These are phyloP conservation scores for Crenuchus spilurus DNA, from an alignment of 2,797 vertebrate genomes.

Conservation along the genomic window DNA sequence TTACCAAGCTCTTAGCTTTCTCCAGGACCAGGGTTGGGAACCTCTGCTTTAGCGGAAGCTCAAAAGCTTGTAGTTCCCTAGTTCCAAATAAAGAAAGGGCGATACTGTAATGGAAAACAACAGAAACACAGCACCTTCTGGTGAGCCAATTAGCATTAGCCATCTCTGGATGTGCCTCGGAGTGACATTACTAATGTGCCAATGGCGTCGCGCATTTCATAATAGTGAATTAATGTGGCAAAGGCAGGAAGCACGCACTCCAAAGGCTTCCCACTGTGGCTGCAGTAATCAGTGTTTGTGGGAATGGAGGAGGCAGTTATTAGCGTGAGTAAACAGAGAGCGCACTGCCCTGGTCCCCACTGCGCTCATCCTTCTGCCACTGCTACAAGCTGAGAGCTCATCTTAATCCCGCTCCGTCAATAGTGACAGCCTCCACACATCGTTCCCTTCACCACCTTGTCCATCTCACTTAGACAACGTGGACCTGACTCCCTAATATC, in stretches of 20 bases:
- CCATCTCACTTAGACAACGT: constrained; percentile 18
- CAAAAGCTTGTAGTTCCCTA: not conserved
- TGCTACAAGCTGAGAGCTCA: constrained; percentile 43
- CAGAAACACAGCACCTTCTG: constrained; percentile 61
- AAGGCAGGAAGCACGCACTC: constrained; percentile 46
- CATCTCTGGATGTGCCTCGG: constrained; percentile 42
- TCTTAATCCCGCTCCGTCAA: constrained; percentile 42
- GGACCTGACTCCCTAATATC: not conserved
- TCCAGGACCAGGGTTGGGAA: not conserved
- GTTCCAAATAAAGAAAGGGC: constrained; percentile 49
- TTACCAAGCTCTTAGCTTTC: not conserved
- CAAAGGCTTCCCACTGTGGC: constrained; percentile 59
- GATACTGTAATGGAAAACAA: constrained; percentile 58
- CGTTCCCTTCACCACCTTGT: constrained; percentile 10
- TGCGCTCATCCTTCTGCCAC: constrained; percentile 54
- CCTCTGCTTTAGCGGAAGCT: not conserved
- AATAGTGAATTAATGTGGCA: constrained; percentile 58
- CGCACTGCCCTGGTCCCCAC: constrained; percentile 55
- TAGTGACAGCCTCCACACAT: not conserved
- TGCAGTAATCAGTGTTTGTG: constrained; percentile 69
- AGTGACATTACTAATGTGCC: constrained; percentile 54
- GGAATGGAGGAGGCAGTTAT: constrained; percentile 64
- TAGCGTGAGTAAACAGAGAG: constrained; percentile 67
- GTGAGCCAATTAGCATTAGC: constrained; percentile 50
- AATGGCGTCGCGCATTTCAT: constrained; percentile 43